Base-by-base conservation (phyloP, 2,888 invertebrate genomes). In the Pheosia tremula region DNA sequence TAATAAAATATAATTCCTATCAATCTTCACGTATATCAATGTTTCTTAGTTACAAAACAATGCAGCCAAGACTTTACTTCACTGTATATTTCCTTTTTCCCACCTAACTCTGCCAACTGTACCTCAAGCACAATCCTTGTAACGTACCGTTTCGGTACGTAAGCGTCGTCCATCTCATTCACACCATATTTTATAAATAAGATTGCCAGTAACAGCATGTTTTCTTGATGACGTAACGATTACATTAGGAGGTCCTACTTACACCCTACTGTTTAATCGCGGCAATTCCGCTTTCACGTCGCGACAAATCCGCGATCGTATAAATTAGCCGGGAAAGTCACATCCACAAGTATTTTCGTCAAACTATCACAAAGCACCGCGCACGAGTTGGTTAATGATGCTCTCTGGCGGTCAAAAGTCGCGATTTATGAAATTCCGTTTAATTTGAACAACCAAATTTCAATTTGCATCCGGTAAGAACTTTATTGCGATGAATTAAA, bases 381-480 rank as follows among this genome's bases (percentile, higher is more conserved):
- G 75, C 69, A 72, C 77, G 77, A 80, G 83, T 83, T 83, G 81
- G 82, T 84, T 77, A 82, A 67, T 72, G 78, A 82, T 77, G 76
- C 72, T 82, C 78, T 72, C 70, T 65, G 63, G 78, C 69, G 77
- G 79, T 79, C 79, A 78, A 75, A 67, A 69, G 66, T 66, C 62
- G 72, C 66, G 74, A 85, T 84, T 85, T 85, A 84, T 85, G 81
- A 80, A 82, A 82, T 66, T 80, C 77, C 79, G 82, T 75, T 78
- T 82, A 80, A 80, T 24, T 24, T 24, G 24, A 24, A 24, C 24
- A 84, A 83, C 79, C 67, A 74, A 71, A 41, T 61, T 71, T 66
- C 39, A 6, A 58, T 56, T 41, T 69, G 62, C 59, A 43, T 37
- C 4, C 7, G 11, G 64, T 43, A 10, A 55, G 59, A 60, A 71